Conservation (phyloP, 2,113 vertebrate genomes). For the Chlorocebus sabaeus region DNA sequence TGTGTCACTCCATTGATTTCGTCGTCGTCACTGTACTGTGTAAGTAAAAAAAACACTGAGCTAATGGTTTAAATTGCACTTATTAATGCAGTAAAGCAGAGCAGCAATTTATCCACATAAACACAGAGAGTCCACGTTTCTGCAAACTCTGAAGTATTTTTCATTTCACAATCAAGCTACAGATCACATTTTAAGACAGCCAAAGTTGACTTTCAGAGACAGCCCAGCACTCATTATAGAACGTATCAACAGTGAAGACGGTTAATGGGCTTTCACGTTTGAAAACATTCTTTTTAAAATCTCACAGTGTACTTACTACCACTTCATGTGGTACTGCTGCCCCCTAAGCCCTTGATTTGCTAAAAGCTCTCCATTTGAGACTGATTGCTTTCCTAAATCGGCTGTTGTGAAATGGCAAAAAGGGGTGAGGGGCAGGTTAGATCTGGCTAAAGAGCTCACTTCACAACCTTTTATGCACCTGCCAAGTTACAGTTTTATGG, state of each 20-base stretch:
- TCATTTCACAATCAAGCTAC: conserved; percentile 5
- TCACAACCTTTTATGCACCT: neutral
- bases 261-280: neutral
- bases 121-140: neutral
- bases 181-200: neutral
- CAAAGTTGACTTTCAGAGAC: neutral
- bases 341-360: neutral
- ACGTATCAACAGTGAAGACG: neutral
- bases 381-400: neutral
- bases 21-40: conserved; percentile 91
- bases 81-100: neutral
- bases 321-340: neutral
- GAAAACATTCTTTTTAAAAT: neutral
- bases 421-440: fast-evolving
- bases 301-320: neutral
- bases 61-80: neutral
- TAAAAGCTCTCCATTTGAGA: neutral
- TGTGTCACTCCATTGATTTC: conserved; percentile 90
- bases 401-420: neutral
- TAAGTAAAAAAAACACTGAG: conserved; percentile 68
- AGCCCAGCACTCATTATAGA: neutral
- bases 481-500: neutral
- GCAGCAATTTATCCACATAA: neutral
- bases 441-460: neutral
- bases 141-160: neutral